Conservation (phyloP, 2,888 invertebrate genomes). For the Alsophila aescularia region DNA sequence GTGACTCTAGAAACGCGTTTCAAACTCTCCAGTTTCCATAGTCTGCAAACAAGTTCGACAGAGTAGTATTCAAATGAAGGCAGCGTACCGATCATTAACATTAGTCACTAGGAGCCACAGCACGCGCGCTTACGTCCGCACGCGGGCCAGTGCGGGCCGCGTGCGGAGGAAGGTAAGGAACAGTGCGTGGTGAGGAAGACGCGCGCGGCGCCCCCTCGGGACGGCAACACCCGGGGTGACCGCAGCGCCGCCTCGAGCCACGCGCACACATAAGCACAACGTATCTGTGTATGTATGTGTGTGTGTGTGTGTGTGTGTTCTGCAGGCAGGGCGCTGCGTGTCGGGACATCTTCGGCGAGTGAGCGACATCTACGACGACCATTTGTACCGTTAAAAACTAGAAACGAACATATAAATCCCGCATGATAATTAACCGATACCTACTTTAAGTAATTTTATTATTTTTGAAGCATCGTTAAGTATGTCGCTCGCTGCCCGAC, state of each 20-base stretch:
- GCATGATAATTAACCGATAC: too few species aligned
- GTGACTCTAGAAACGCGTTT: too few species aligned
- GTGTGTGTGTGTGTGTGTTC: too few species aligned
- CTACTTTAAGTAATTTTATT: too few species aligned
- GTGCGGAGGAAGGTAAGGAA: not conserved
- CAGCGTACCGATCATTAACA: not conserved
- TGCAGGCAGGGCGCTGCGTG: not conserved
- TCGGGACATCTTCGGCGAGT: not conserved
- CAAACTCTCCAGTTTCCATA: too few species aligned
- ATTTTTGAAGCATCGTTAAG: not conserved
- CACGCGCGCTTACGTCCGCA: constrained; percentile 8
- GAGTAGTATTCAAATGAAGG: constrained; percentile 5
- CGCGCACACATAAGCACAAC: too few species aligned
- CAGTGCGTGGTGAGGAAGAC: constrained; percentile 5
- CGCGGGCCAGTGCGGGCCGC: constrained; percentile 4
- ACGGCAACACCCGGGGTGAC: constrained; percentile 48
- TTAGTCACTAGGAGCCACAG: not conserved
- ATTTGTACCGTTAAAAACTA: too few species aligned
- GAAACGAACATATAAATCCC: too few species aligned
- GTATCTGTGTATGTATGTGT: too few species aligned
- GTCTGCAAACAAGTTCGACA: too few species aligned
- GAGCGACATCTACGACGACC: not conserved
- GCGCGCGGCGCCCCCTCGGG: constrained; percentile 36
- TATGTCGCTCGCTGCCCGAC: not conserved
- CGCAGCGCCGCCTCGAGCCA: constrained; percentile 13